Percentiles rank a stretch among this genome's conserved stretches.
phyloP scores from a whole-genome alignment of 2,797 vertebrate species.

The Kryptopterus vitreolus region DNA sequence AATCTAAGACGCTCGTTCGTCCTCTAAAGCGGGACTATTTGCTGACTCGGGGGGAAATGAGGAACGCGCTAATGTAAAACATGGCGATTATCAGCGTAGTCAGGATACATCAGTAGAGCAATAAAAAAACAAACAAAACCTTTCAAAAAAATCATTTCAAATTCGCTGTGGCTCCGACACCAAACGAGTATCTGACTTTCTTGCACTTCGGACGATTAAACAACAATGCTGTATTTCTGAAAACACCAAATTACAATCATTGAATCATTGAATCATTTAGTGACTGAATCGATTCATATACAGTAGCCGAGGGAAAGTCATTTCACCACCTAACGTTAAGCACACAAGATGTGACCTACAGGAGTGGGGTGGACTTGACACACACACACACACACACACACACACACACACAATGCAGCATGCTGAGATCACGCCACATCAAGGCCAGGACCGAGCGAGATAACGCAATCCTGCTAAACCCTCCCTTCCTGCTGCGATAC shows the following conservation, averaged over 20 bases:
- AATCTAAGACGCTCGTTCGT: conserved; percentile 39
- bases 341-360: neutral
- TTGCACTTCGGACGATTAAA: neutral
- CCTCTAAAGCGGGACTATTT: conserved; percentile 29
- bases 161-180: neutral
- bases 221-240: neutral
- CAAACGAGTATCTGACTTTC: neutral
- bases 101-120: neutral
- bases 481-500: conserved; percentile 11
- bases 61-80: conserved; percentile 15
- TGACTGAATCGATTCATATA: neutral
- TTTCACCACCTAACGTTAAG: neutral
- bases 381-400: neutral
- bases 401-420: neutral
- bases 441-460: conserved; percentile 17
- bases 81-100: neutral
- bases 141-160: neutral
- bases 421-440: conserved; percentile 13
- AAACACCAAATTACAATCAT: too few species aligned
- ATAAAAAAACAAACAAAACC: neutral
- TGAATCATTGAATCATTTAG: neutral
- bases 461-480: conserved; percentile 23
- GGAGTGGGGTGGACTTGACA: neutral
- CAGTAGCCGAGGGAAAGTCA: neutral
- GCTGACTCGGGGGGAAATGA: conserved; percentile 27